Percentiles rank a stretch among this genome's conserved stretches.
phyloP scores from a whole-genome alignment of 2,797 vertebrate species.

The Onychomys arenicola region DNA sequence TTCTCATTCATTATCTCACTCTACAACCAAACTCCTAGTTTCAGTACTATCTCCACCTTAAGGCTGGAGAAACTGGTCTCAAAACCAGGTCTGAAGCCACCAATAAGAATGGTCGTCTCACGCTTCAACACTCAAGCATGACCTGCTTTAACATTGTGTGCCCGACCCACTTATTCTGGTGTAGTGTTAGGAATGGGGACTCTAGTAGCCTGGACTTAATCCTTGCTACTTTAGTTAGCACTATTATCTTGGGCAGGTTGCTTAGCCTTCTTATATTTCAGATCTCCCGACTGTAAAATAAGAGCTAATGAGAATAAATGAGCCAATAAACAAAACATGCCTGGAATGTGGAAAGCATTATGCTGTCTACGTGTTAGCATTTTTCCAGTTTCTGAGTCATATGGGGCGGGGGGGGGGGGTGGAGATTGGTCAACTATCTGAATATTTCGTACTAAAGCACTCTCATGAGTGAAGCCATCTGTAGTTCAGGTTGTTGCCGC shows the following conservation, averaged over 20 bases:
- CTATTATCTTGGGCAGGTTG: background rate
- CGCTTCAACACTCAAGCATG: background rate
- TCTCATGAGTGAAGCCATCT: conserved; percentile 26
- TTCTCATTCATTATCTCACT: background rate
- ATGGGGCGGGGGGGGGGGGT: background rate
- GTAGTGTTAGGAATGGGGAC: background rate
- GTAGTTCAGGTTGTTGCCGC: background rate
- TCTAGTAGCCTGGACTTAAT: background rate
- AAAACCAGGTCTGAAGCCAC: background rate
- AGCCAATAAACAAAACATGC: background rate
- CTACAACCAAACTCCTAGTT: background rate
- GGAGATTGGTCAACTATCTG: background rate
- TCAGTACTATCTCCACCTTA: conserved; percentile 22
- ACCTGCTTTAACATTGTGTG: background rate
- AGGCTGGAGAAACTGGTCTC: conserved; percentile 4
- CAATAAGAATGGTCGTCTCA: background rate
- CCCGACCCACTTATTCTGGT: background rate
- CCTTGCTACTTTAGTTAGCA: background rate
- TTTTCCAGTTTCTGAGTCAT: conserved; percentile 21
- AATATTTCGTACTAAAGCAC: background rate
- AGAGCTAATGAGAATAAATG: background rate
- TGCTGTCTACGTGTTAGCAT: background rate
- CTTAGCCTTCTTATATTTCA: background rate
- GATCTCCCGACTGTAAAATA: conserved; percentile 34
- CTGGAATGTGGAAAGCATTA: background rate